Conservation (phyloP, 35 echinoderm and acorn worm genomes). For the Diadema setosum region DNA sequence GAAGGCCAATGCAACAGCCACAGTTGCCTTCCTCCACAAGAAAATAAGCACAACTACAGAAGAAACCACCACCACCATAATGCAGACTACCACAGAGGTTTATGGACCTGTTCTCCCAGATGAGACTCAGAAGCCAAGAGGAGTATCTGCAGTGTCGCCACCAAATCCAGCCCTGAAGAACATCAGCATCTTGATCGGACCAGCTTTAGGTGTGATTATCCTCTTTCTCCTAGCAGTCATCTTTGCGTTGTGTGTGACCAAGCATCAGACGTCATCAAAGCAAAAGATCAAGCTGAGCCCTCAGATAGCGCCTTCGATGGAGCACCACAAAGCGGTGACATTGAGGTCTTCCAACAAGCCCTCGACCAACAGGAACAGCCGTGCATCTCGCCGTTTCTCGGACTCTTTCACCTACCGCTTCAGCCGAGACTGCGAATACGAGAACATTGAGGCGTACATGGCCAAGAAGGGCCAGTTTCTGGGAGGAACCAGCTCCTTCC, state of each 20-base stretch:
- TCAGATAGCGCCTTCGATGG: not conserved
- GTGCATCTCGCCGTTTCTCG: constrained; percentile 34
- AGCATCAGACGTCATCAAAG: constrained; percentile 29
- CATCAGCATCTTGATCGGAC: constrained; percentile 60
- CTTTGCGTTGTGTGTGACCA: constrained; percentile 35
- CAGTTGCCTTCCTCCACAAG: constrained; percentile 6
- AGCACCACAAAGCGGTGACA: not conserved
- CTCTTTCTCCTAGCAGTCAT: constrained; percentile 46
- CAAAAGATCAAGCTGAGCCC: not conserved
- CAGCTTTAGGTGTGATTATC: constrained; percentile 42
- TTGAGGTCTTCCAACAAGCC: constrained; percentile 7
- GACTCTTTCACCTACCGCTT: constrained; percentile 34
- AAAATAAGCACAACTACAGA: not conserved
- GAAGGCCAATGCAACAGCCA: constrained; percentile 33
- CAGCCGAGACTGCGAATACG: constrained; percentile 17
- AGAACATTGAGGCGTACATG: constrained; percentile 56
- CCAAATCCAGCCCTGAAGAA: constrained; percentile 16
- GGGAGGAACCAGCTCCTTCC: constrained; percentile 25
- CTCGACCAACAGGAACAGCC: constrained; percentile 26
- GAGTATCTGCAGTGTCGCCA: not conserved
- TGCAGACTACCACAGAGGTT: not conserved
- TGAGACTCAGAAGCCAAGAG: not conserved
- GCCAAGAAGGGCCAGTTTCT: constrained; percentile 39
- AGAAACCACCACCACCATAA: not conserved
- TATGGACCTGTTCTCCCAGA: not conserved